These are phyloP conservation scores for Lissocephala sabroskyi DNA, from an alignment of 2,888 invertebrate species.

Conservation along the genomic window DNA sequence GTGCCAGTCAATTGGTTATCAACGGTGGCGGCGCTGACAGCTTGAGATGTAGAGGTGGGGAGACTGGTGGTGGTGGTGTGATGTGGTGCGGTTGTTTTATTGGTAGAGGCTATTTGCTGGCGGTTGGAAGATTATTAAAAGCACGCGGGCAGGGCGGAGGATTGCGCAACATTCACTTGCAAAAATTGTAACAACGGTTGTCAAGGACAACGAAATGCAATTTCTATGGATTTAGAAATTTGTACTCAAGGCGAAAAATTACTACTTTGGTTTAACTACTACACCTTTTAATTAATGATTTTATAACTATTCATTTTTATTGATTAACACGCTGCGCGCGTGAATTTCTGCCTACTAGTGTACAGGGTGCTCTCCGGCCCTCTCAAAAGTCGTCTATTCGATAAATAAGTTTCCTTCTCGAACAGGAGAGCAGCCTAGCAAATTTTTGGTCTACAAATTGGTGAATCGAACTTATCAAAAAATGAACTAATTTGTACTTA, in stretches of 20 bases:
- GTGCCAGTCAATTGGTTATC: constrained; percentile 26
- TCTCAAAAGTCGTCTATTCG: too few species aligned
- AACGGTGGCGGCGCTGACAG: constrained; percentile 23
- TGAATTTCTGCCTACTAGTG: too few species aligned
- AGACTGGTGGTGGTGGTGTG: constrained; percentile 15
- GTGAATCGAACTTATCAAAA: too few species aligned
- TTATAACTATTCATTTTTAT: constrained; percentile 11
- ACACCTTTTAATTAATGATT: constrained; percentile 44
- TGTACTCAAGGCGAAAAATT: neutral
- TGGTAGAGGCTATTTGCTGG: constrained; percentile 5
- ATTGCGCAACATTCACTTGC: constrained; percentile 54
- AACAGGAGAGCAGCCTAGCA: too few species aligned
- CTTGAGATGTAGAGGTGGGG: too few species aligned
- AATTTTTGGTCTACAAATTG: too few species aligned
- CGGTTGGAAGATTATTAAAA: constrained; percentile 12
- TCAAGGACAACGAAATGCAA: constrained; percentile 18
- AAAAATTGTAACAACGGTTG: too few species aligned
- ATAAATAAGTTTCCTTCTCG: too few species aligned
- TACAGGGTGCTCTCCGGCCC: too few species aligned
- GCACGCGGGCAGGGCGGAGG: constrained; percentile 40
- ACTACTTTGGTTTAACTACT: constrained; percentile 9
- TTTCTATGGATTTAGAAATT: constrained; percentile 4
- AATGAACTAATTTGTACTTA: too few species aligned
- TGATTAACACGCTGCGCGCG: constrained; percentile 38
- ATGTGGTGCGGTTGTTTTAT: constrained; percentile 9